Conservation (phyloP, 2,888 invertebrate genomes). For the Morpho achilles region DNA sequence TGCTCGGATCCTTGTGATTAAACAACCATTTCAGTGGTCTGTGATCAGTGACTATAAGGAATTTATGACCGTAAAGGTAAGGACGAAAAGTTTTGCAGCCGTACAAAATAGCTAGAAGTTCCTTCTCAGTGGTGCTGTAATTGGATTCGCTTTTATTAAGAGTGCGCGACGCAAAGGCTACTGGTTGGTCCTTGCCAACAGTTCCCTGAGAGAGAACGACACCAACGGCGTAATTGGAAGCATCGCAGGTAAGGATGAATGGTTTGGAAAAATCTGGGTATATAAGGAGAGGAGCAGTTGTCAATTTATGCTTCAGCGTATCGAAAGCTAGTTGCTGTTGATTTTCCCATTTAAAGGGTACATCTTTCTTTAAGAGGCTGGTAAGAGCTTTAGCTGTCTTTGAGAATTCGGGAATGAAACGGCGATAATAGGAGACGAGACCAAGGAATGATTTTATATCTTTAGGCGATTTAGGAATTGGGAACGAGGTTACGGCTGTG, state of each 20-base stretch:
- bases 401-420: conserved; percentile 43
- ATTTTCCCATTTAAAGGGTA: conserved; percentile 27
- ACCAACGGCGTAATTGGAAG: too few species aligned
- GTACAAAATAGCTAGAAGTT: too few species aligned
- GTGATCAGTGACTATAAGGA: conserved; percentile 28
- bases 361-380: conserved; percentile 28
- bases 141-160: too few species aligned
- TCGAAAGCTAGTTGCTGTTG: conserved; percentile 29
- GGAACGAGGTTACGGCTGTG: conserved; percentile 20
- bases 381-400: conserved; percentile 34
- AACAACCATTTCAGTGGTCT: conserved; percentile 27
- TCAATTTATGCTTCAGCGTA: conserved; percentile 25
- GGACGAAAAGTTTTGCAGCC: too few species aligned
- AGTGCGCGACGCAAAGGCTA: too few species aligned
- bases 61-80: conserved; percentile 25
- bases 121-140: too few species aligned
- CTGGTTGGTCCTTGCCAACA: too few species aligned
- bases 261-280: conserved; percentile 41
- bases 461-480: conserved; percentile 27
- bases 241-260: too few species aligned
- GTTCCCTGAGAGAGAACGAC: too few species aligned
- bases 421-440: conserved; percentile 42
- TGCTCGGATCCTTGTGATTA: conserved; percentile 24
- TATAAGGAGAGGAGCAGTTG: conserved; percentile 34
- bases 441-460: conserved; percentile 34